A percentile compares a stretch with the other conserved stretches of the same genome.
Conservation (phyloP, 2,888 invertebrate species). For the Steinernema hermaphroditum region DNA sequence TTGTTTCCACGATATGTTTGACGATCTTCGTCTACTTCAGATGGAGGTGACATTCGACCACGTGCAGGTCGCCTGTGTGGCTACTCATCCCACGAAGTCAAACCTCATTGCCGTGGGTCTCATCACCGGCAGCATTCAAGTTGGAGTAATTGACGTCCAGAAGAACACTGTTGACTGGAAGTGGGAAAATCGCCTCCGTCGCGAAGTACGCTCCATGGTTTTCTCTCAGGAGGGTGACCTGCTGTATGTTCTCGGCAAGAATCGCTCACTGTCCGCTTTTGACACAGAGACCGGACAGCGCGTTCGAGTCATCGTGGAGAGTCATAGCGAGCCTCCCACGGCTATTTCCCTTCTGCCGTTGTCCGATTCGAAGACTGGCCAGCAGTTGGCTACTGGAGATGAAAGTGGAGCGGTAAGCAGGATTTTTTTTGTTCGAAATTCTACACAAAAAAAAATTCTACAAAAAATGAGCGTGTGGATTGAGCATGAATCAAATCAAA, state of each 20-base stretch:
- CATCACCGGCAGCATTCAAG: slow-evolving; percentile 5
- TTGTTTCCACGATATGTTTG: too few relatives aligned
- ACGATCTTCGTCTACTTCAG: too few relatives aligned
- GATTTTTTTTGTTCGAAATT: neutral
- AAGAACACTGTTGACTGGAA: neutral
- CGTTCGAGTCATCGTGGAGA: slow-evolving; percentile 41
- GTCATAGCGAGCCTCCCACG: slow-evolving; percentile 44
- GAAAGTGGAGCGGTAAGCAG: slow-evolving; percentile 51
- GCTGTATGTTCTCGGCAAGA: slow-evolving; percentile 43
- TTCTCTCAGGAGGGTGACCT: neutral
- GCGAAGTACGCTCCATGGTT: neutral
- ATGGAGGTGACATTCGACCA: slow-evolving; percentile 19
- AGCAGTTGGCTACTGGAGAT: slow-evolving; percentile 53
- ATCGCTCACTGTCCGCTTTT: slow-evolving; percentile 51
- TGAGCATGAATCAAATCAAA: too few relatives aligned
- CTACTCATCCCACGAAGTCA: neutral
- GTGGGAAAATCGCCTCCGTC: slow-evolving; percentile 8
- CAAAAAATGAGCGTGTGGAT: too few relatives aligned
- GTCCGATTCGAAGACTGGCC: slow-evolving; percentile 43
- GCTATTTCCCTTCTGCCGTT: slow-evolving; percentile 46
- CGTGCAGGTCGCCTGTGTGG: slow-evolving; percentile 5
- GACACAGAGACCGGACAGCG: slow-evolving; percentile 53
- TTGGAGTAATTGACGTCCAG: neutral
- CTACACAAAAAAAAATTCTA: too few relatives aligned
- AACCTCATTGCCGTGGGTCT: neutral